Base-by-base conservation (phyloP, 2,113 vertebrate genomes). In the Phodopus roborovskii region DNA sequence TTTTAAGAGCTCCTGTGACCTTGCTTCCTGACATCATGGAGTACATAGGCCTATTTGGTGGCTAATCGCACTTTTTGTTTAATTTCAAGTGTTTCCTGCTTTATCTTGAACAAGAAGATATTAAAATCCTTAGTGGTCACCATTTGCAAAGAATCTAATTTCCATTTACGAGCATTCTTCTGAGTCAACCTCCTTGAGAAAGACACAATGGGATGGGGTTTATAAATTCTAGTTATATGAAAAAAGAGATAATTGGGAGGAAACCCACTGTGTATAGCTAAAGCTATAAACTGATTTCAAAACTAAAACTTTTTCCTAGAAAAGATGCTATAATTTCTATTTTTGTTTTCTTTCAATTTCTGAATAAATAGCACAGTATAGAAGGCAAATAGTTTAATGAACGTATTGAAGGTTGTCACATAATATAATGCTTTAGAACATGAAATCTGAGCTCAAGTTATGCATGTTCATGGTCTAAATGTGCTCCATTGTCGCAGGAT, bases 301-400 rank as follows among this genome's bases (percentile, higher is more conserved):
- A 95, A 88, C 89, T n/a, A 56, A 56, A 70, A 60, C 2, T 73
- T 78, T 56, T 58, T 88, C 74, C 45, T 82, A n/a, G 82, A 90
- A 93, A 42, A 7, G 70, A 5, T 12, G 45, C 8, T 71, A 28
- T 1, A 64, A 30, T 85, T 93, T 92, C 30, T 77, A 19, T 33
- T 68, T 9, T 33, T 36, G 8, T 28, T 68, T 33, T 62, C 24
- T 26, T 48, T 33, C 17, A 50, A 22, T 19, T 39, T 94, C 60
- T 78, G 22, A 79, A 62, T 88, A 74, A 89, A 17, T 70, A 79
- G 0, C 3, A 24, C 5, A 77, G 15, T 60, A 33, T 22, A 73
- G 30, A 75, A 74, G 20, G 58, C 11, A 48, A 16, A n/a, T 39
- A 60, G 1, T 48, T 86, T 66, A 58, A 13, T 42, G 33, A 30